Conservation (phyloP, 2,113 vertebrate species). For the Tyto alba region DNA sequence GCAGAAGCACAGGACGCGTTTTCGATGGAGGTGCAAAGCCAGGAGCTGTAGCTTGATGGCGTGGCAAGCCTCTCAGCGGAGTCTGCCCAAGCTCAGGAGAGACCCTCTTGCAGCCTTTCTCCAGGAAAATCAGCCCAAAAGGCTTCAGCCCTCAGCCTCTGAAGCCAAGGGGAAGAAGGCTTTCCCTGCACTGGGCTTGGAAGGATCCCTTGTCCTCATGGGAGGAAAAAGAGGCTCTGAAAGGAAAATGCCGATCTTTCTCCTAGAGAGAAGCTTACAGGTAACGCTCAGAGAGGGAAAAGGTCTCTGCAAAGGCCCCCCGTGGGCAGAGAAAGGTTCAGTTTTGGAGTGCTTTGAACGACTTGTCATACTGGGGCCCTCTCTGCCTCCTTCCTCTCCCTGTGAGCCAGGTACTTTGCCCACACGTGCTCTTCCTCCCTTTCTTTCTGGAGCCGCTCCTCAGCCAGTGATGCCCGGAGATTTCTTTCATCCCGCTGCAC, state of each 20-base stretch:
- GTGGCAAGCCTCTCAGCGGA: background rate
- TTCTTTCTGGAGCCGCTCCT: background rate
- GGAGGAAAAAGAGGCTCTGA: background rate
- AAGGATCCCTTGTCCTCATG: background rate
- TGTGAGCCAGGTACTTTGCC: background rate
- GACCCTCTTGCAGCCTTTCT: background rate
- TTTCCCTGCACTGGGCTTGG: background rate
- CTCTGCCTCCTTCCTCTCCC: background rate
- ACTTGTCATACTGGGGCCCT: background rate
- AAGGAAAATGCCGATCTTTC: background rate
- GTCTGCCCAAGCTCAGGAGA: background rate
- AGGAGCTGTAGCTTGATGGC: rapidly evolving
- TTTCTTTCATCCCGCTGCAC: background rate
- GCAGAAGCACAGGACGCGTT: background rate
- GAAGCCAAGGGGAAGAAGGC: background rate
- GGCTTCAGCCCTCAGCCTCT: background rate
- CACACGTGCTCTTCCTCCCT: background rate
- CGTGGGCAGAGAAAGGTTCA: background rate
- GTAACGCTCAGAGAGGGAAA: too few relatives aligned
- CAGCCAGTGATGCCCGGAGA: background rate
- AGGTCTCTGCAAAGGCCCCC: background rate
- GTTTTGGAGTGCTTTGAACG: background rate
- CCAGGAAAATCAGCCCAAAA: background rate
- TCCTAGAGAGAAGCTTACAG: background rate
- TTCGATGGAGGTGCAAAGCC: background rate